Percentiles rank a stretch among this genome's conserved stretches.
phyloP scores from a whole-genome alignment of 2,888 invertebrate genomes.

The Tridacna gigas region DNA sequence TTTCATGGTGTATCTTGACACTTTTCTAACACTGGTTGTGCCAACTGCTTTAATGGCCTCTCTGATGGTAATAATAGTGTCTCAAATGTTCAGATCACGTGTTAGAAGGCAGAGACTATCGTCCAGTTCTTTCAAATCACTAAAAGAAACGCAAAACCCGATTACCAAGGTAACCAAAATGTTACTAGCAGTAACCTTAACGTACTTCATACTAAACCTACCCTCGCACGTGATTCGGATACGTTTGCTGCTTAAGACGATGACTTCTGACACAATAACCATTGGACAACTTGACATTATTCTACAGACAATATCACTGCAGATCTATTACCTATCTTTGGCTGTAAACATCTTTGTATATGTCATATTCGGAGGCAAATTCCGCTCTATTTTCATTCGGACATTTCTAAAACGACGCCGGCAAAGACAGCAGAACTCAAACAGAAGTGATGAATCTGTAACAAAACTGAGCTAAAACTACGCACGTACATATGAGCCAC shows the following conservation, averaged over 20 bases:
- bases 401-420: not conserved
- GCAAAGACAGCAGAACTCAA: no score
- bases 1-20: slow-evolving; percentile 67
- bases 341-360: slow-evolving; percentile 41
- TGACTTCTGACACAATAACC: slow-evolving; percentile 1
- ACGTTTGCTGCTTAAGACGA: slow-evolving; percentile 38
- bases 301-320: slow-evolving; percentile 32
- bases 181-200: slow-evolving; percentile 72
- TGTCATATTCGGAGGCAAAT: slow-evolving; percentile 32
- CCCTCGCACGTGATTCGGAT: slow-evolving; percentile 72
- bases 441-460: no score
- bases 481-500: no score
- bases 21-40: slow-evolving; percentile 40
- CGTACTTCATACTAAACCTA: slow-evolving; percentile 69
- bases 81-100: slow-evolving; percentile 22
- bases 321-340: slow-evolving; percentile 36
- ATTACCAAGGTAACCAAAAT: slow-evolving; percentile 69
- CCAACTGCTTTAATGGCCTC: slow-evolving; percentile 29
- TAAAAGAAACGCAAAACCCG: slow-evolving; percentile 1
- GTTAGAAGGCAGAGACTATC: slow-evolving; percentile 18
- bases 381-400: slow-evolving; percentile 12
- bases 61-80: slow-evolving; percentile 32
- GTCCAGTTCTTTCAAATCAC: not conserved
- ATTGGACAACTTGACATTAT: slow-evolving; percentile 14
- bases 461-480: no score